A percentile compares a stretch with the other conserved stretches of the same genome.
phyloP scores from a whole-genome alignment of 2,797 vertebrate genomes.

The Phoeniculus purpureus region DNA sequence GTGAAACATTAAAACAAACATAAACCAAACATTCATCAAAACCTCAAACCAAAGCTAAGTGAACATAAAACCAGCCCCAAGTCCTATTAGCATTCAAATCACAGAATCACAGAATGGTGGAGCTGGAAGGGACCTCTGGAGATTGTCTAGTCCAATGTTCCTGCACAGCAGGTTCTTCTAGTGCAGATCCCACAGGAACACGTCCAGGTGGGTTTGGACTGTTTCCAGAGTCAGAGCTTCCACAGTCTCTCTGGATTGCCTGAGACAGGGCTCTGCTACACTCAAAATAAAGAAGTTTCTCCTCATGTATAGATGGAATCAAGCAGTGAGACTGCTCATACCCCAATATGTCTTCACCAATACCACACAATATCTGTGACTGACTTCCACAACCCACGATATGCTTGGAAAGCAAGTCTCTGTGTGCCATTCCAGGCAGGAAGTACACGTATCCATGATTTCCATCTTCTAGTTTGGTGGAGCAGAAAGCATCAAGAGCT shows the following conservation, averaged over 20 bases:
- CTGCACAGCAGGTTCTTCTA: too few relatives aligned
- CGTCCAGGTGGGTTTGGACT: too few relatives aligned
- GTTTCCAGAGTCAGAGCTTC: too few relatives aligned
- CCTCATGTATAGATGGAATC: too few relatives aligned
- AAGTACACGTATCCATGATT: not conserved
- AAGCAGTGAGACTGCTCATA: not conserved
- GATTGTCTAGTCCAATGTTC: too few relatives aligned
- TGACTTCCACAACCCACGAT: not conserved
- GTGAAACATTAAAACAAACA: not conserved
- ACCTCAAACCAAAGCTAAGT: not conserved
- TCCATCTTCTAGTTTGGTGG: not conserved
- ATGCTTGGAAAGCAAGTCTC: not conserved
- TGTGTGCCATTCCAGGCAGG: not conserved
- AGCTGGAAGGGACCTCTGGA: too few relatives aligned
- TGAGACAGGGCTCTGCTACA: too few relatives aligned
- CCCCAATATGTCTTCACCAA: not conserved
- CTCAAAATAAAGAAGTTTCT: too few relatives aligned
- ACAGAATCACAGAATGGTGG: too few relatives aligned
- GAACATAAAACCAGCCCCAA: not conserved
- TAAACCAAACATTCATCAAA: not conserved
- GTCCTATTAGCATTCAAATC: not conserved
- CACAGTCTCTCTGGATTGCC: too few relatives aligned
- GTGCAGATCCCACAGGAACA: too few relatives aligned
- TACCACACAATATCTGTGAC: not conserved
- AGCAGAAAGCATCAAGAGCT: rapidly evolving